Percentiles rank a stretch among this genome's conserved stretches.
phyloP scores from a whole-genome alignment of 2,113 vertebrate species.

The Athene cunicularia region DNA sequence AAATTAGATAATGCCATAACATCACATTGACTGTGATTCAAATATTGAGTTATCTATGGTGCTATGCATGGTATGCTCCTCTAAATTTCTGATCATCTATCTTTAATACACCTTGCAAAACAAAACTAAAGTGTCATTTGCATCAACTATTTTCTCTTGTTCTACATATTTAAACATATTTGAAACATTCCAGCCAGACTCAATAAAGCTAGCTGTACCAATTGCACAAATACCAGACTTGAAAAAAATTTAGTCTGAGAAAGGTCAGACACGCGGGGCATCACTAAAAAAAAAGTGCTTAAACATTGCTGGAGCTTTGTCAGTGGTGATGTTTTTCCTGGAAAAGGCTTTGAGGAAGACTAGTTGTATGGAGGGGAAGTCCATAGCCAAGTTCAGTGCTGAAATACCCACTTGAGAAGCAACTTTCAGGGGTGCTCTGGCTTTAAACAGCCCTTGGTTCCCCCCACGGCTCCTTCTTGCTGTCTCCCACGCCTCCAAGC shows the following conservation, averaged over 20 bases:
- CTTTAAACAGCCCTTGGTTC: neutral
- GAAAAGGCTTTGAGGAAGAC: neutral
- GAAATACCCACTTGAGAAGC: neutral
- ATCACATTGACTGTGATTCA: neutral
- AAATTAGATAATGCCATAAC: neutral
- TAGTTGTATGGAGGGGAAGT: neutral
- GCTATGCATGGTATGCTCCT: neutral
- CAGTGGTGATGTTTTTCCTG: neutral
- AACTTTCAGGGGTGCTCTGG: neutral
- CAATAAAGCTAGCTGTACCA: neutral
- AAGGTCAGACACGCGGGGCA: neutral
- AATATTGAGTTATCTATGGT: neutral
- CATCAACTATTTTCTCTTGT: neutral
- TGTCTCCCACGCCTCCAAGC: accelerated
- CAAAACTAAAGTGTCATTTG: neutral
- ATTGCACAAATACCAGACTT: neutral
- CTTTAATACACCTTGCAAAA: neutral
- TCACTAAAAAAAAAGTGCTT: neutral
- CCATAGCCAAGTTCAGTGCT: neutral
- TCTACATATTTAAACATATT: neutral
- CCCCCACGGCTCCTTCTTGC: neutral
- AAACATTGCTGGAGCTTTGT: neutral
- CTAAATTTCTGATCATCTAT: neutral
- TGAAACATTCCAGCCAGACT: neutral
- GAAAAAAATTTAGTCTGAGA: neutral